phyloP scores from a whole-genome alignment of 1,140 invertebrate species.

The Zaprionus nigranus region DNA sequence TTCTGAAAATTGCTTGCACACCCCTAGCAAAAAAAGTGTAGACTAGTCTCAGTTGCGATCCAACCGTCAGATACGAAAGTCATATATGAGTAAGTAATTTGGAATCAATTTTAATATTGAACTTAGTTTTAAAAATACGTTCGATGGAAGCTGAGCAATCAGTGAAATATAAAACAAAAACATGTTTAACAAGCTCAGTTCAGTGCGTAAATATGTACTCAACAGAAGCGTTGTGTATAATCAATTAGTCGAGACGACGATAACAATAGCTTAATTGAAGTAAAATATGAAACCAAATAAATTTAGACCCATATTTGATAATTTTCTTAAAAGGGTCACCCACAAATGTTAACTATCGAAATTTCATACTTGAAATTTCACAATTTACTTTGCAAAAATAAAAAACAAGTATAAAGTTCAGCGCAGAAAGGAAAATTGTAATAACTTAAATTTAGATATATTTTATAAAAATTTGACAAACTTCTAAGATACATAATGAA shows the following conservation, averaged over 20 bases:
- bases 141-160: slow-evolving; percentile 1
- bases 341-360: neutral
- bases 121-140: slow-evolving; percentile 39
- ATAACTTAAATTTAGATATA: no score
- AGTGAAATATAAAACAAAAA: neutral
- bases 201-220: slow-evolving; percentile 44
- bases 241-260: slow-evolving; percentile 18
- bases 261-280: slow-evolving; percentile 44
- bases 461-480: no score
- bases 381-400: no score
- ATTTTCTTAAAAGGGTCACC: slow-evolving; percentile 9
- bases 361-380: neutral
- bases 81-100: slow-evolving; percentile 22
- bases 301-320: neutral
- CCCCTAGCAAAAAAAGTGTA: slow-evolving; percentile 13
- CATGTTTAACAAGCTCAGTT: slow-evolving; percentile 12
- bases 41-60: slow-evolving; percentile 22
- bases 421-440: no score
- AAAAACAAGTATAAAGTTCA: no score
- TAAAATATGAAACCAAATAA: slow-evolving; percentile 27
- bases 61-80: slow-evolving; percentile 25
- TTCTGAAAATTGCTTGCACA: slow-evolving; percentile 6
- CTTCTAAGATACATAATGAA: no score
- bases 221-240: slow-evolving; percentile 16
- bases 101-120: slow-evolving; percentile 60